A percentile compares a stretch with the other conserved stretches of the same genome.
phyloP scores from a whole-genome alignment of 2,113 vertebrate species.

The Sisor rabdophorus region DNA sequence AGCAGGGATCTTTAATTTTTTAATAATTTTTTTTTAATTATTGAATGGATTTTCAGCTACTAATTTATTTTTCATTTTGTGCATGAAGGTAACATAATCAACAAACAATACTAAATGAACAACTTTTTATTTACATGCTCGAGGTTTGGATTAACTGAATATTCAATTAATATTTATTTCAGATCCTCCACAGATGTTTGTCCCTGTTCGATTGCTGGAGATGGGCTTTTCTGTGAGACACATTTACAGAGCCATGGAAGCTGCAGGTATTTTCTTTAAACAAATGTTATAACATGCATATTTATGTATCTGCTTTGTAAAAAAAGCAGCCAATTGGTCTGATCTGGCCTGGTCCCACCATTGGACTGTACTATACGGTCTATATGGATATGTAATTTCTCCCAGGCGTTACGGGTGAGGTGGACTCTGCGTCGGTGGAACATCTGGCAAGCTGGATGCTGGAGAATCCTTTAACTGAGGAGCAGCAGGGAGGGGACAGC shows the following conservation, averaged over 20 bases:
- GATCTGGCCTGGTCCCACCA: not conserved
- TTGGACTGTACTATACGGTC: not conserved
- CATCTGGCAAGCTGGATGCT: slow-evolving; percentile 79
- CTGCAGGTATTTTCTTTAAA: slow-evolving; percentile 67
- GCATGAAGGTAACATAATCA: not conserved
- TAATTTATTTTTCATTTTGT: not conserved
- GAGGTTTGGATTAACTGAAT: not conserved
- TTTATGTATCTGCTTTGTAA: too few species aligned
- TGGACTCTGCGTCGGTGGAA: slow-evolving; percentile 73
- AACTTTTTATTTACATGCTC: not conserved
- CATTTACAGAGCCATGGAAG: slow-evolving; percentile 78
- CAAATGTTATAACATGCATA: too few species aligned
- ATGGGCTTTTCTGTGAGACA: slow-evolving; percentile 80
- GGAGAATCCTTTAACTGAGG: slow-evolving; percentile 72
- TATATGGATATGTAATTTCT: not conserved
- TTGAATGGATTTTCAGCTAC: not conserved
- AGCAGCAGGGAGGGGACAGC: slow-evolving; percentile 59
- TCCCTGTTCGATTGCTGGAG: slow-evolving; percentile 76
- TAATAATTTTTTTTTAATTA: not conserved
- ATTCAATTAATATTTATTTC: slow-evolving; percentile 39
- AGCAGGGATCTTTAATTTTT: not conserved
- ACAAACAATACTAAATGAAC: not conserved
- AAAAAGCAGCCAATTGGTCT: not conserved
- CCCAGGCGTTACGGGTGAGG: slow-evolving; percentile 70
- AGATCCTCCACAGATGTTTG: slow-evolving; percentile 75